phyloP scores from a whole-genome alignment of 53 echinoderm and acorn worm genomes.

The Echinometra lucunter region DNA sequence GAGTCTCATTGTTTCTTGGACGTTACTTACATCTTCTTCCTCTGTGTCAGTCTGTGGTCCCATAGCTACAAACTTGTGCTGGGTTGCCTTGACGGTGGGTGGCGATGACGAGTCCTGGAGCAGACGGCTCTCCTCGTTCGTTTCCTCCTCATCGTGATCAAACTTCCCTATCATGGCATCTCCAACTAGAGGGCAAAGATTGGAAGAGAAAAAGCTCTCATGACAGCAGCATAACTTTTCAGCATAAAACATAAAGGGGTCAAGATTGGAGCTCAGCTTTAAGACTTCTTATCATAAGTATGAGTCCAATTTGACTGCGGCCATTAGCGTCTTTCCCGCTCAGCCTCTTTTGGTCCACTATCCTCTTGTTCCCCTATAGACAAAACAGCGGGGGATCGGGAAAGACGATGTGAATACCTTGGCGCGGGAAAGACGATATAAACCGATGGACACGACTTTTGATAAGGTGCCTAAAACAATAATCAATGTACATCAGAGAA shows the following conservation, averaged over 20 bases:
- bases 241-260: background rate
- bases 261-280: background rate
- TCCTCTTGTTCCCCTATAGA: too few relatives aligned
- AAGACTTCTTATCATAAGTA: too few relatives aligned
- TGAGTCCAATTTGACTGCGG: too few relatives aligned
- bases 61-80: slow-evolving; percentile 26
- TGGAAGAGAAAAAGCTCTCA: background rate
- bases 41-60: slow-evolving; percentile 69
- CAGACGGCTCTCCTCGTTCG: slow-evolving; percentile 86
- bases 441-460: too few relatives aligned
- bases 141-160: slow-evolving; percentile 78
- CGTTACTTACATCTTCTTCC: slow-evolving; percentile 52
- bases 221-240: background rate
- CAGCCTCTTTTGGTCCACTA: too few relatives aligned
- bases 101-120: slow-evolving; percentile 82
- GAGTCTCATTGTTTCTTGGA: slow-evolving; percentile 58
- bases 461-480: too few relatives aligned
- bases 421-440: too few relatives aligned
- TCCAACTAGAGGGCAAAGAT: slow-evolving; percentile 48
- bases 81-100: slow-evolving; percentile 37
- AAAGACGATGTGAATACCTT: too few relatives aligned
- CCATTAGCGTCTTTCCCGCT: too few relatives aligned
- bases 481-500: background rate
- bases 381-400: too few relatives aligned
- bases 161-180: slow-evolving; percentile 70